Evolutionary conservation across 1,140 invertebrate genomes (phyloP), one percentile per base, ranked within the genome.

Genomic region (Zaprionus gabonicus): DNA sequence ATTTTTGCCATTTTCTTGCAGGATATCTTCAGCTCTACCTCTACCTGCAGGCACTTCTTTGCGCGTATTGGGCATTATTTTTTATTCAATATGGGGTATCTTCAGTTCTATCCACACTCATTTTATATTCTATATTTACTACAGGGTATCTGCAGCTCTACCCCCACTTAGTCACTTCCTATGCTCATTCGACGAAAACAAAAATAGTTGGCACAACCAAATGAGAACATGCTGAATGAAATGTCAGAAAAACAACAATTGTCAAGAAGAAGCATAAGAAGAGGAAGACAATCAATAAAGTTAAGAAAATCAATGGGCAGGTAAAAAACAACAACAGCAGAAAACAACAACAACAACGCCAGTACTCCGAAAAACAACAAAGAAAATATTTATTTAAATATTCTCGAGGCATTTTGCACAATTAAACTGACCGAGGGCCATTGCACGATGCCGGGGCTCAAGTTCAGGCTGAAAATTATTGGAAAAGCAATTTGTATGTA

Each of bases 401-500:
- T 51, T 56, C 15, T 23, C 20, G 46, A 17, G 10, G 38, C 55
- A 66, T 66, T 58, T 28, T 46, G 69, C 55, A 59, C 49, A 57
- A 68, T 63, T 74, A 20, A 69, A 62, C 55, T 63, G 66, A 63
- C 44, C 57, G 28, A 23, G 15, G 51, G 34, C 41, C 41, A 46
- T 46, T 46, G 41, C 41, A 46, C 41, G 41, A 46, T 46, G 41
- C 34, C 36, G n/a, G 10, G 20, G 59, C 25, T 34, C 73, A 76
- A 66, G 73, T 65, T 76, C 68, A 65, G 53, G 63, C 56, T 34
- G 17, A 28, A 34, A 66, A 72, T 57, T 76, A 76, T 76, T 76
- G 74, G 70, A 72, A 76, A 72, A 67, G 70, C 63, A 76, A 76
- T 76, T 76, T 67, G 28, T 12, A 20, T 12, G 44, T 60, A 55